Conservation (phyloP, 2,797 vertebrate genomes). For the Tapera naevia region DNA sequence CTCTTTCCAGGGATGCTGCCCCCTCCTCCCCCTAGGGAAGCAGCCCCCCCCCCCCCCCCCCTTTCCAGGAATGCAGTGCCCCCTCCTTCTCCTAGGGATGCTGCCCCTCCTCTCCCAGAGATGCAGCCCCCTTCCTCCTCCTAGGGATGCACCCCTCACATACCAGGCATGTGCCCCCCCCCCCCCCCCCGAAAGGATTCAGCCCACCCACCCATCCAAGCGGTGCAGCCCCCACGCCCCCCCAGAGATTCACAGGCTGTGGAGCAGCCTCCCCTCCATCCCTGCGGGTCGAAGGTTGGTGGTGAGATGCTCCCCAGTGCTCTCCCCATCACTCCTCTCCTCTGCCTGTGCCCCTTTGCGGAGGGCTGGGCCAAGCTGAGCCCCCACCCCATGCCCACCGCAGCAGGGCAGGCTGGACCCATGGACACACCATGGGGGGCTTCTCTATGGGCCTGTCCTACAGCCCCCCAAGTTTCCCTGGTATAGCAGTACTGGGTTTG, state of each 20-base stretch:
- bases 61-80: too few species aligned
- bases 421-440: too few species aligned
- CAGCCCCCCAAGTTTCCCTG: background rate
- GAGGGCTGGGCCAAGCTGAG: background rate
- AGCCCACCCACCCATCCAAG: background rate
- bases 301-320: background rate
- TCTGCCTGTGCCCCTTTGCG: background rate
- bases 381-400: background rate
- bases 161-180: background rate
- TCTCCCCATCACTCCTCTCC: background rate
- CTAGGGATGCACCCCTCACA: too few species aligned
- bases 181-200: background rate
- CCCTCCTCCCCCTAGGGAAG: too few species aligned
- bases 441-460: background rate
- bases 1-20: too few species aligned
- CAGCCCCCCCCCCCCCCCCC: too few species aligned
- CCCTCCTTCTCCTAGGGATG: too few species aligned
- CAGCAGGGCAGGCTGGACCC: background rate
- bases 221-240: background rate
- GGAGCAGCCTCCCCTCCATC: background rate
- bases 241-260: background rate
- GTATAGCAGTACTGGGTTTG: fast-evolving
- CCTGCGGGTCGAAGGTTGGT: fast-evolving
- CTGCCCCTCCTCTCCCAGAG: too few species aligned
- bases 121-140: too few species aligned